Conservation (phyloP, 2,797 vertebrate species). For the Danio tinwini region DNA sequence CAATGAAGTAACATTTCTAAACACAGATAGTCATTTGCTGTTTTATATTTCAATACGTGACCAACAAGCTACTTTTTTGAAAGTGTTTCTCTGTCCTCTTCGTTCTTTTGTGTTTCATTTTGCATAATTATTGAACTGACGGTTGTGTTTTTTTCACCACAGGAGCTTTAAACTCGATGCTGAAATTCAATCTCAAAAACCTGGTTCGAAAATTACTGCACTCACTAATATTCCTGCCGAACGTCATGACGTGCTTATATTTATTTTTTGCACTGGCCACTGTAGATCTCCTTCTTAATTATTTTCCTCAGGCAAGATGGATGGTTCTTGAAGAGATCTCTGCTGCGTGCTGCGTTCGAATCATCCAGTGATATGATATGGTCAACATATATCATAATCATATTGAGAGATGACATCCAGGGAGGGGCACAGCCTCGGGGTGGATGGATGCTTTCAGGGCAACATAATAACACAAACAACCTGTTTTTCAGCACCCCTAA, state of each 20-base stretch:
- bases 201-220: slow-evolving; percentile 52
- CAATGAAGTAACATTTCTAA: slow-evolving; percentile 21
- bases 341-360: slow-evolving; percentile 42
- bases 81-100: not conserved
- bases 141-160: slow-evolving; percentile 55
- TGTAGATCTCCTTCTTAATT: slow-evolving; percentile 27
- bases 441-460: slow-evolving; percentile 55
- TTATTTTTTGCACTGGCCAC: slow-evolving; percentile 16
- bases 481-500: slow-evolving; percentile 74
- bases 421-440: slow-evolving; percentile 39
- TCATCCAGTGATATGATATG: slow-evolving; percentile 52
- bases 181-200: slow-evolving; percentile 49
- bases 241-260: slow-evolving; percentile 18
- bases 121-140: slow-evolving; percentile 35
- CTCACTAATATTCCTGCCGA: slow-evolving; percentile 24
- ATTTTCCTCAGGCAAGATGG: slow-evolving; percentile 5
- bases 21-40: slow-evolving; percentile 61
- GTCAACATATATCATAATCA: slow-evolving; percentile 55
- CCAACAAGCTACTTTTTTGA: slow-evolving; percentile 38
- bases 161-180: slow-evolving; percentile 30
- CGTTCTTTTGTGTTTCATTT: slow-evolving; percentile 7
- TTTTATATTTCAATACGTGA: slow-evolving; percentile 65
- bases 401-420: slow-evolving; percentile 40
- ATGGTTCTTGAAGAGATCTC: slow-evolving; percentile 40
- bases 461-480: slow-evolving; percentile 65